Conservation (phyloP, 2,113 vertebrate genomes). For the Glaucidium brasilianum region DNA sequence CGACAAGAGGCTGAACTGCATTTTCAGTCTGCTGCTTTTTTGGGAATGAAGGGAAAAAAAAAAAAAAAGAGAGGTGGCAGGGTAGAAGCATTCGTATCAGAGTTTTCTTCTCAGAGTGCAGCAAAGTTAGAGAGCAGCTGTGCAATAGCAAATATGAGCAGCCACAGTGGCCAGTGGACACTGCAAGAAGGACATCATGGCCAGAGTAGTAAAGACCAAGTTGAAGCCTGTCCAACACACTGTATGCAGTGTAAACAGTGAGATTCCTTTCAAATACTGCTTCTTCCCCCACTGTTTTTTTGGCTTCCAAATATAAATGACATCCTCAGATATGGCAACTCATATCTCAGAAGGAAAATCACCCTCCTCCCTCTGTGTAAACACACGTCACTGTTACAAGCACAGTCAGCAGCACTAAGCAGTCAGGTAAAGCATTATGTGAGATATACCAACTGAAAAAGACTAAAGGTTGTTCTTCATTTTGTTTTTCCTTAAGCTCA, state of each 20-base stretch:
- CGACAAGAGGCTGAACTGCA: background rate
- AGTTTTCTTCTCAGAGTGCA: background rate
- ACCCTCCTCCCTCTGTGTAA: conserved; percentile 23
- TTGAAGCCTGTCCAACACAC: background rate
- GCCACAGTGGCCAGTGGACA: background rate
- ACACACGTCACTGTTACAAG: background rate
- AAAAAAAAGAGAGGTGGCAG: background rate
- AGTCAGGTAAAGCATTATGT: background rate
- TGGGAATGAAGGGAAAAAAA: background rate
- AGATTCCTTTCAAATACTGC: background rate
- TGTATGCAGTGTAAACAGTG: background rate
- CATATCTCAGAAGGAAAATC: background rate
- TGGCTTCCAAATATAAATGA: background rate
- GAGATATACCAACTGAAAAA: background rate
- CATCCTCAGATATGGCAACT: background rate
- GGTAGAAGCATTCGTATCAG: background rate
- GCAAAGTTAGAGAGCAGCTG: background rate
- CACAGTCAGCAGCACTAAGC: background rate
- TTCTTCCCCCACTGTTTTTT: background rate
- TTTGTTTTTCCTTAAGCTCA: background rate
- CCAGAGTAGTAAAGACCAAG: background rate
- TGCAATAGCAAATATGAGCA: background rate
- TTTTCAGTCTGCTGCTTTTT: background rate
- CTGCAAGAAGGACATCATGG: background rate
- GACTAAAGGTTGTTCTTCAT: background rate